A percentile compares a stretch with the other conserved stretches of the same genome.
Conservation (phyloP, 2,797 vertebrate species). For the Melanotaenia pygmaea region DNA sequence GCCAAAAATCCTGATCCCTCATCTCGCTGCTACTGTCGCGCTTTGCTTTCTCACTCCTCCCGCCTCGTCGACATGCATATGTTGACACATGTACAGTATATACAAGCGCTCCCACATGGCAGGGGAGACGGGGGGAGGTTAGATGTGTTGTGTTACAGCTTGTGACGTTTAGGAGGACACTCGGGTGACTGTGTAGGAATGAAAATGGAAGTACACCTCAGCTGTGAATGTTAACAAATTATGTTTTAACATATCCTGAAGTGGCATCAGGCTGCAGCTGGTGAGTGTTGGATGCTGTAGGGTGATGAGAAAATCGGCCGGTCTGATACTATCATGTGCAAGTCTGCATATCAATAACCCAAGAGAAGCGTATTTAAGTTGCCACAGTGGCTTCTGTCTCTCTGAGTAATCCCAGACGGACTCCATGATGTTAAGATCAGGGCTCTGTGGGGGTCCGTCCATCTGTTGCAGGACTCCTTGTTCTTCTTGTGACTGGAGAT, state of each 20-base stretch:
- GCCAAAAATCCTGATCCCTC: constrained; percentile 69
- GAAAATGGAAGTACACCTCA: constrained; percentile 10
- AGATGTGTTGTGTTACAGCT: constrained; percentile 38
- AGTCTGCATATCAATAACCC: constrained; percentile 12
- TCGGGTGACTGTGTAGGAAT: constrained; percentile 17
- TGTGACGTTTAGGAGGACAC: constrained; percentile 33
- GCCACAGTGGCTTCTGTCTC: constrained; percentile 10
- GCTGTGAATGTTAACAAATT: neutral
- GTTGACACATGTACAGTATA: constrained; percentile 40
- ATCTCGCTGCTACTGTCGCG: constrained; percentile 57
- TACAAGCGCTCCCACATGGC: constrained; percentile 13
- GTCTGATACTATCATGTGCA: neutral
- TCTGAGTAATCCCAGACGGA: constrained; percentile 24
- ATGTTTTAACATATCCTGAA: neutral
- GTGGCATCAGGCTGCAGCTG: neutral
- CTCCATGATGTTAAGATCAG: constrained; percentile 32
- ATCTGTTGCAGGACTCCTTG: constrained; percentile 38
- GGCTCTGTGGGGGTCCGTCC: constrained; percentile 33
- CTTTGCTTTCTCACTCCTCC: constrained; percentile 55
- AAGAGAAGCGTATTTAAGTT: neutral
- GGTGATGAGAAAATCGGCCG: neutral
- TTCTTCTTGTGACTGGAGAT: constrained; percentile 27
- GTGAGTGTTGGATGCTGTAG: neutral
- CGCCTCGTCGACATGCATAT: constrained; percentile 58
- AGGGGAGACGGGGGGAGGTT: neutral